A percentile compares a stretch with the other conserved stretches of the same genome.
Evolutionary conservation across 2,888 invertebrate species (phyloP).

Genomic region (Drosophila neotestacea): DNA sequence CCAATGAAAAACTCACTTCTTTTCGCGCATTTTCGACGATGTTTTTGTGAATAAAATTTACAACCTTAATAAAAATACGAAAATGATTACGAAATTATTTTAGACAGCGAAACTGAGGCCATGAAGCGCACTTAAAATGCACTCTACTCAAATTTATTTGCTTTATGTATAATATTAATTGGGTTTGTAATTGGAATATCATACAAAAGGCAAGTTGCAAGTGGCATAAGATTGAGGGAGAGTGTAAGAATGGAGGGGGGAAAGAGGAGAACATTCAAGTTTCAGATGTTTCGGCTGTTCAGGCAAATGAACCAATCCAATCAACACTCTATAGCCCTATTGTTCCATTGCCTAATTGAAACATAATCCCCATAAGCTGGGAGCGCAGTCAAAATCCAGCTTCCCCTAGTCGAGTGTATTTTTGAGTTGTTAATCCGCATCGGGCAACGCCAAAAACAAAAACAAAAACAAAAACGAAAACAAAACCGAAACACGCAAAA

Average conservation of each 20-base stretch:
- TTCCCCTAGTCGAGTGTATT: slow-evolving; percentile 47
- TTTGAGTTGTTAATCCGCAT: slow-evolving; percentile 66
- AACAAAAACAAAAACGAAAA: neutral
- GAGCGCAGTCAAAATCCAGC: slow-evolving; percentile 44
- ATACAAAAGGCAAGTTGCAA: slow-evolving; percentile 1
- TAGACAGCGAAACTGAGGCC: neutral
- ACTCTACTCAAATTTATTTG: slow-evolving; percentile 5
- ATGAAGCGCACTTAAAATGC: neutral
- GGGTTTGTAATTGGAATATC: slow-evolving; percentile 12
- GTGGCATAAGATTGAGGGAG: neutral
- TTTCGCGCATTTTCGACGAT: neutral
- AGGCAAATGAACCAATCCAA: slow-evolving; percentile 33
- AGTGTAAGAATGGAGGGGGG: neutral
- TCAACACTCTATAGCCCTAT: slow-evolving; percentile 34
- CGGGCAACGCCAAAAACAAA: slow-evolving; percentile 33
- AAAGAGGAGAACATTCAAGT: neutral
- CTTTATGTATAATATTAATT: slow-evolving; percentile 10
- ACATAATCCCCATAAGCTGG: slow-evolving; percentile 52
- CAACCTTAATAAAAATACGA: neutral
- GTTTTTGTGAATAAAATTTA: neutral
- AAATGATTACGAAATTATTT: neutral
- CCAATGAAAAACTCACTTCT: neutral
- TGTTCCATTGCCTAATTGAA: slow-evolving; percentile 61
- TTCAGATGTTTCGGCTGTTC: slow-evolving; percentile 1
- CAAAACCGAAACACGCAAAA: slow-evolving; percentile 2